phyloP scores from a whole-genome alignment of 2,888 invertebrate genomes.

The Euzophera pinguis region DNA sequence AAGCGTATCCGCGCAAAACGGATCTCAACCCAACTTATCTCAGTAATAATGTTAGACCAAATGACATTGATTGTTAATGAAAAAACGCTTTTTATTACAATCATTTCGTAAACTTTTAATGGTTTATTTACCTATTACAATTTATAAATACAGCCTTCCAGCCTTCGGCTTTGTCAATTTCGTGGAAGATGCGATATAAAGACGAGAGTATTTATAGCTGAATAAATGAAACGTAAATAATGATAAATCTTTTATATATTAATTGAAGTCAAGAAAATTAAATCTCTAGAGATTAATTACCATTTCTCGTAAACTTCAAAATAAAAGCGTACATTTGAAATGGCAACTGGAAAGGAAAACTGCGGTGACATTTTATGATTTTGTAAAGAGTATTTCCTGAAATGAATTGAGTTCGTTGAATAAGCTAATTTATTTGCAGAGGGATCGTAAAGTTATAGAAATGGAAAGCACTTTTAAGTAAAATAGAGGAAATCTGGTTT shows the following conservation, averaged over 20 bases:
- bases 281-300: background rate
- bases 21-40: no score
- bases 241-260: background rate
- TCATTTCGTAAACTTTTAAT: no score
- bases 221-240: background rate
- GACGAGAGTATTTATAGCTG: no score
- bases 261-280: background rate
- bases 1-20: no score
- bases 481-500: background rate
- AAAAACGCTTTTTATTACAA: no score
- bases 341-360: background rate
- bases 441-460: background rate
- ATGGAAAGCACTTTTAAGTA: background rate
- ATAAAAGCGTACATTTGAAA: conserved; percentile 5
- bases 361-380: background rate
- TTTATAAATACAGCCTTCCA: no score
- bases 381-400: background rate
- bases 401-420: background rate
- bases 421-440: conserved; percentile 1
- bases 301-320: background rate
- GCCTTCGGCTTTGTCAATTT: no score
- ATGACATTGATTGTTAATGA: no score
- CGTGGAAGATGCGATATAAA: no score
- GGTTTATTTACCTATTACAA: no score
- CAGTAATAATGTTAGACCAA: no score